Percentiles rank a stretch among this genome's conserved stretches.
Conservation (phyloP, 1,140 invertebrate genomes). For the Sarcophaga peregrina region DNA sequence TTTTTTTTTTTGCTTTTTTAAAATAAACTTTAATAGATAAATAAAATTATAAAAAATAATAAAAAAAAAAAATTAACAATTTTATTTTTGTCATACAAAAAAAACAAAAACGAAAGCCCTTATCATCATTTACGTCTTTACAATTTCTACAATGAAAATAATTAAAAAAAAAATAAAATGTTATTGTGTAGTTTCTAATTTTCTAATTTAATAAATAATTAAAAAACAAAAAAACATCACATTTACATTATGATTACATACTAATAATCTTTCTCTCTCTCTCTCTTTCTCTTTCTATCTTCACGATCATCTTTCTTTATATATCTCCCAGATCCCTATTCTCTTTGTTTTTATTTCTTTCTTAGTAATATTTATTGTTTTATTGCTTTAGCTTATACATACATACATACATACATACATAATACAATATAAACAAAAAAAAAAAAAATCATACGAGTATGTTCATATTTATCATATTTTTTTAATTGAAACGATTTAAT, state of each 20-base stretch:
- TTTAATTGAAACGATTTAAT: slow-evolving; percentile 30
- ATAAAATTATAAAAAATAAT: slow-evolving; percentile 1
- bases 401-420: background rate
- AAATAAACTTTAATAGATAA: slow-evolving; percentile 25
- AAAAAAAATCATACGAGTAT: background rate
- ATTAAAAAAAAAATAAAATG: background rate
- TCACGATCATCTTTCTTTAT: background rate
- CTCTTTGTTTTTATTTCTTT: background rate
- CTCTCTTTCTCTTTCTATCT: background rate
- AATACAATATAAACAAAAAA: background rate
- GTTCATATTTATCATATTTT: slow-evolving; percentile 16
- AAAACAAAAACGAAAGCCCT: slow-evolving; percentile 11
- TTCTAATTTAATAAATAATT: slow-evolving; percentile 26
- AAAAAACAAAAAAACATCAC: slow-evolving; percentile 4
- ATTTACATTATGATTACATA: slow-evolving; percentile 4
- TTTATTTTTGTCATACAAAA: slow-evolving; percentile 22
- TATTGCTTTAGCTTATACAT: slow-evolving; percentile 27
- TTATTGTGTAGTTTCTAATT: slow-evolving; percentile 3
- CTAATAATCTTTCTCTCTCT: background rate
- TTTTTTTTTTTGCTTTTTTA: too few relatives aligned
- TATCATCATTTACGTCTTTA: slow-evolving; percentile 35
- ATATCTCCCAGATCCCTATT: too few relatives aligned
- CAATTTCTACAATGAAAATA: background rate
- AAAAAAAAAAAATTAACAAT: slow-evolving; percentile 6
- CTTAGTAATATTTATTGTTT: slow-evolving; percentile 40